phyloP scores from a whole-genome alignment of 2,888 invertebrate species.

The Plebejus anna region DNA sequence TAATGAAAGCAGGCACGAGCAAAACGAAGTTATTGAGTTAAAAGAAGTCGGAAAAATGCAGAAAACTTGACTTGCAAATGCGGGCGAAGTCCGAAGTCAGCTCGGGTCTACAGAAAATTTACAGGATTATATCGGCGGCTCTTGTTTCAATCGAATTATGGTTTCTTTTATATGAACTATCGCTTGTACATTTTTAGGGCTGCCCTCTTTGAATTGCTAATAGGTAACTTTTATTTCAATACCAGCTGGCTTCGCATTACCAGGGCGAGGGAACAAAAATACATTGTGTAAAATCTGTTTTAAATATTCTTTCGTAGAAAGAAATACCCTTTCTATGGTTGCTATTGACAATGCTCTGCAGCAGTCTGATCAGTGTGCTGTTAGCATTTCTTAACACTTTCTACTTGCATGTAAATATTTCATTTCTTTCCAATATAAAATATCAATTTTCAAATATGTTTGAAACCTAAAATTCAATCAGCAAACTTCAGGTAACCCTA shows the following conservation, averaged over 20 bases:
- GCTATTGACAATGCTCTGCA: too few species aligned
- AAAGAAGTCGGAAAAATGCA: slow-evolving; percentile 64
- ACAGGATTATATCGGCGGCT: slow-evolving; percentile 56
- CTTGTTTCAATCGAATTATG: slow-evolving; percentile 56
- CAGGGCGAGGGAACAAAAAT: neutral
- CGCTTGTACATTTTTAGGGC: slow-evolving; percentile 15
- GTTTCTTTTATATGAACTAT: slow-evolving; percentile 38
- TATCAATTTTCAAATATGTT: too few species aligned
- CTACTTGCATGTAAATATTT: too few species aligned
- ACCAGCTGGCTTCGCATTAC: neutral
- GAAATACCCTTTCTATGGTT: too few species aligned
- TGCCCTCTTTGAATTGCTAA: neutral
- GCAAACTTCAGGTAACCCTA: too few species aligned
- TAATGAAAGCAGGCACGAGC: neutral
- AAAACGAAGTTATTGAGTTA: slow-evolving; percentile 36
- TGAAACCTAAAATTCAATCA: too few species aligned
- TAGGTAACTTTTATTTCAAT: neutral
- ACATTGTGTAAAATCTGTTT: neutral
- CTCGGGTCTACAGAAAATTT: slow-evolving; percentile 69
- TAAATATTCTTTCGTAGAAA: too few species aligned
- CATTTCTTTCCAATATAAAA: too few species aligned
- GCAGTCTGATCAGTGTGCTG: too few species aligned
- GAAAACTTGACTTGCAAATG: slow-evolving; percentile 61
- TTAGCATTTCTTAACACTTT: too few species aligned
- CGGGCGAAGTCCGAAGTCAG: slow-evolving; percentile 49